Evolutionary conservation across 2,888 invertebrate species (phyloP).

Genomic region (Tromatobia lineatoria): DNA sequence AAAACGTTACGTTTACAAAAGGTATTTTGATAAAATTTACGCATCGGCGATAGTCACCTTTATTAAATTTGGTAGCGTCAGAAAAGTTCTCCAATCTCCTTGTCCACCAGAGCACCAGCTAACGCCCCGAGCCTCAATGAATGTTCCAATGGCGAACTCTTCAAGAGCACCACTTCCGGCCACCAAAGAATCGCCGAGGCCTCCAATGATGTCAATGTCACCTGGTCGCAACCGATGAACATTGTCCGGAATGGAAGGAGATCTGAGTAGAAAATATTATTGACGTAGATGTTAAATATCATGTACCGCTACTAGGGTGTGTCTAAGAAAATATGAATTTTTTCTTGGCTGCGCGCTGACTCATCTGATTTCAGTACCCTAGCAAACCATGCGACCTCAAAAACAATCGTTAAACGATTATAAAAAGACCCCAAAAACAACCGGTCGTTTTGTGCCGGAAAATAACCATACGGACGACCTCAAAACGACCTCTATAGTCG

Average conservation of each 20-base stretch:
- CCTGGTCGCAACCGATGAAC: conserved; percentile 90
- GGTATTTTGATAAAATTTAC: not conserved
- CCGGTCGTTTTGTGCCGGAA: too few species aligned
- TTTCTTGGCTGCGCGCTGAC: too few species aligned
- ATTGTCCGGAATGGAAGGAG: conserved; percentile 86
- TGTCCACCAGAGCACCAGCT: conserved; percentile 92
- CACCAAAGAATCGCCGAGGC: conserved; percentile 91
- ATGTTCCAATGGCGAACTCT: conserved; percentile 90
- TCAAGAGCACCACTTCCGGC: conserved; percentile 92
- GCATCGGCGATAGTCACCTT: conserved; percentile 75
- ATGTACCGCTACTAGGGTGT: not conserved
- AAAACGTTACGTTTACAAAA: not conserved
- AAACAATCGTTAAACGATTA: too few species aligned
- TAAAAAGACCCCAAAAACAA: too few species aligned
- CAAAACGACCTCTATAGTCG: too few species aligned
- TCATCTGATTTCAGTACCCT: too few species aligned
- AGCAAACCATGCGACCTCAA: too few species aligned
- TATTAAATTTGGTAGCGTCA: conserved; percentile 90
- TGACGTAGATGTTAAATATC: conserved; percentile 20
- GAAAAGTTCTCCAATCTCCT: conserved; percentile 89
- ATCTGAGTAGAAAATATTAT: conserved; percentile 72
- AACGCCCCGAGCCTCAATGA: conserved; percentile 91
- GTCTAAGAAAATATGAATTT: too few species aligned
- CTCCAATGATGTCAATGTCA: conserved; percentile 90
- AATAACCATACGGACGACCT: too few species aligned